These are phyloP conservation scores for Spisula subtruncata DNA, from an alignment of 2,888 invertebrate species.

Conservation along the genomic window DNA sequence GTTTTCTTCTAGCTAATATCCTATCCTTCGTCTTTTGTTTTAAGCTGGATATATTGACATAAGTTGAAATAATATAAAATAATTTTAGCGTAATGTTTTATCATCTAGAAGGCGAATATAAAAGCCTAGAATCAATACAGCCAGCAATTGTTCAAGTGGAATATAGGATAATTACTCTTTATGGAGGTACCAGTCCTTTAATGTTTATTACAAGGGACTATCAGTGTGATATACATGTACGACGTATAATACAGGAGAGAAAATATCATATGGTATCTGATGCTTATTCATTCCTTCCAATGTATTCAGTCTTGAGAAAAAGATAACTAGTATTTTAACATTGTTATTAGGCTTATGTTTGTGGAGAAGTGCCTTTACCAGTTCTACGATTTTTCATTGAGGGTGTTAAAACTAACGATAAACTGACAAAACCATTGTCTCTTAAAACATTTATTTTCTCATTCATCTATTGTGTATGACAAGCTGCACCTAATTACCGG, in stretches of 20 bases:
- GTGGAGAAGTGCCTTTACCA: no score
- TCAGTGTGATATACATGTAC: constrained; percentile 12
- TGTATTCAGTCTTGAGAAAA: neutral
- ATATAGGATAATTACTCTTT: constrained; percentile 16
- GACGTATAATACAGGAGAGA: neutral
- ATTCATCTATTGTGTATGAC: no score
- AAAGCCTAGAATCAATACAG: constrained; percentile 1
- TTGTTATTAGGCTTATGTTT: neutral
- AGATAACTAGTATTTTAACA: neutral
- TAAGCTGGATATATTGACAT: neutral
- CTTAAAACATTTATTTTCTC: no score
- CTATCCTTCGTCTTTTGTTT: neutral
- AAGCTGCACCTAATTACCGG: no score
- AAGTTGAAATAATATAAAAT: neutral
- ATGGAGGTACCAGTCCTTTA: constrained; percentile 5
- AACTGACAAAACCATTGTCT: no score
- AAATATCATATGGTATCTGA: neutral
- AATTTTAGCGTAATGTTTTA: constrained; percentile 14
- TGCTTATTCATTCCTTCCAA: neutral
- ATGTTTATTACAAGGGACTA: constrained; percentile 12
- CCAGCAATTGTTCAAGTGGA: constrained; percentile 10
- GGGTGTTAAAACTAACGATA: no score
- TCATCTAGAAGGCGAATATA: constrained; percentile 8
- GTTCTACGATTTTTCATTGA: no score
- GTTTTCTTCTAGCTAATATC: neutral